These are phyloP conservation scores for Globia sparganii DNA, from an alignment of 2,888 invertebrate species.

Conservation along the genomic window DNA sequence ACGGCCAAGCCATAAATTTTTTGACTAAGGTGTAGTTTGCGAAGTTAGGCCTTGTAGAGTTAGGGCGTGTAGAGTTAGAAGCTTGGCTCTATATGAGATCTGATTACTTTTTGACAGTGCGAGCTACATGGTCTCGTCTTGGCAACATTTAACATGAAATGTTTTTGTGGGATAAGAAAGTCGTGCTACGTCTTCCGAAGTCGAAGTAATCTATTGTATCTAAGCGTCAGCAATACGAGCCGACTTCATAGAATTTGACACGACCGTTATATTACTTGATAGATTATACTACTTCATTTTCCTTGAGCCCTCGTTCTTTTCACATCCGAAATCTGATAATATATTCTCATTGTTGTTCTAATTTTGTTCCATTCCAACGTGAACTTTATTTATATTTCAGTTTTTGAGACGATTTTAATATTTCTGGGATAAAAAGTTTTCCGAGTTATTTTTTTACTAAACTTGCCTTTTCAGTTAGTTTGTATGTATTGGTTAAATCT, in stretches of 20 bases:
- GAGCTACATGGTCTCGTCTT: too few relatives aligned
- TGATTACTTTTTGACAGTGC: too few relatives aligned
- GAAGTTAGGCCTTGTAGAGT: too few relatives aligned
- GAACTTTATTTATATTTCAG: background rate
- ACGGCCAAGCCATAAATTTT: too few relatives aligned
- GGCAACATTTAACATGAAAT: too few relatives aligned
- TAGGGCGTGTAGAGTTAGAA: too few relatives aligned
- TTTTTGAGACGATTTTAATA: background rate
- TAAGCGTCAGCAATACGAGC: constrained; percentile 12
- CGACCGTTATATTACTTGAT: constrained; percentile 43
- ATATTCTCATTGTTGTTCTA: constrained; percentile 16
- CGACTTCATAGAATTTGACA: constrained; percentile 28
- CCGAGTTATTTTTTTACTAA: background rate
- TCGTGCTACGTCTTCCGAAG: background rate
- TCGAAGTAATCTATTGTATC: background rate
- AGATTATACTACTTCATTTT: constrained; percentile 33
- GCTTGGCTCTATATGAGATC: too few relatives aligned
- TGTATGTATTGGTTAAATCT: background rate
- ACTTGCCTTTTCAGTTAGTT: background rate
- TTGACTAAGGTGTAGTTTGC: too few relatives aligned
- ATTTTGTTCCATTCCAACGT: background rate
- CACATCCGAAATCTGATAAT: constrained; percentile 16
- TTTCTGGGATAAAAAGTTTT: background rate
- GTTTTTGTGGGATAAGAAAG: too few relatives aligned
- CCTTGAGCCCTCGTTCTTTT: constrained; percentile 7